Evolutionary conservation across 2,113 vertebrate species (phyloP).

Genomic region (Phalacrocorax pelagicus): DNA sequence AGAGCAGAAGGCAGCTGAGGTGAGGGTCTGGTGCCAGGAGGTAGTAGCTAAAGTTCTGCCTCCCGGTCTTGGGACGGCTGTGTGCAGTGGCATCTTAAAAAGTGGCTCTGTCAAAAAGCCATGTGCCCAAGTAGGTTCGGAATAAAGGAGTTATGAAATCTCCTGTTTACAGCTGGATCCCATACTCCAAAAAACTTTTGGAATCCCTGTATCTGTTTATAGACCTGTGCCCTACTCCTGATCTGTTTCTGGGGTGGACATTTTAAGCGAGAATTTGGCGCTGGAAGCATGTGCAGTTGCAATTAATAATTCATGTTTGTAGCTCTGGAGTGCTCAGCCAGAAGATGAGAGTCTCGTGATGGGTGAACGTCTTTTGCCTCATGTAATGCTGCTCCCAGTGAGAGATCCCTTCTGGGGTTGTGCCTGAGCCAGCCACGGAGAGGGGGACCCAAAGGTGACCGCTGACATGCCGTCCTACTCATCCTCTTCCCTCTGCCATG

Average conservation of each 20-base stretch:
- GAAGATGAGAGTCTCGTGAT: neutral
- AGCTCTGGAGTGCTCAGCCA: neutral
- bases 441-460: neutral
- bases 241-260: neutral
- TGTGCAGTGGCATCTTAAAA: neutral
- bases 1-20: neutral
- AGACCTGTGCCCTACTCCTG: neutral
- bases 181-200: neutral
- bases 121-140: neutral
- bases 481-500: neutral
- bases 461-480: neutral
- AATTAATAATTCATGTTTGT: neutral
- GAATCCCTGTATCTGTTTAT: neutral
- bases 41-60: neutral
- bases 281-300: neutral
- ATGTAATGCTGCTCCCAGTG: neutral
- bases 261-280: neutral
- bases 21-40: neutral
- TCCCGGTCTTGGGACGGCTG: neutral
- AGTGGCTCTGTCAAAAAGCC: neutral
- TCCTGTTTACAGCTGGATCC: neutral
- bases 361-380: neutral
- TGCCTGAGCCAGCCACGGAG: neutral
- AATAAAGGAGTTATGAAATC: neutral
- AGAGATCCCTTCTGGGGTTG: neutral